phyloP scores from a whole-genome alignment of 2,113 vertebrate genomes.

The Arothron firmamentum region DNA sequence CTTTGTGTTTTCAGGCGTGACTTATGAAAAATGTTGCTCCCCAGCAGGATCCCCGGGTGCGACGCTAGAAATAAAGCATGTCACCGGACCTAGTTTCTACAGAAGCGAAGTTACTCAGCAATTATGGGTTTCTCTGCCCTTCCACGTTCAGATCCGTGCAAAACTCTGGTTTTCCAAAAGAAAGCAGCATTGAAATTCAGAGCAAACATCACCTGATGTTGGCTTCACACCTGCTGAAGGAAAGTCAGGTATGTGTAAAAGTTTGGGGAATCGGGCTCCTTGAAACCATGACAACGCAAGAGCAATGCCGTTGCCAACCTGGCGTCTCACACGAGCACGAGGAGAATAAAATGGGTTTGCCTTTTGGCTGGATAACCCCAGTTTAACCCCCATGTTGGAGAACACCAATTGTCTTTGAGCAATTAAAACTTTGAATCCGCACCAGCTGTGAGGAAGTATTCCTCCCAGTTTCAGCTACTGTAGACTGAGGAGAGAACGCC shows the following conservation, averaged over 20 bases:
- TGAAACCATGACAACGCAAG: not conserved
- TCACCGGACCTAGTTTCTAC: constrained; percentile 22
- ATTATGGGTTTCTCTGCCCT: constrained; percentile 13
- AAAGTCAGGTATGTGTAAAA: not conserved
- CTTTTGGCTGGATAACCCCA: not conserved
- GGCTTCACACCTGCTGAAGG: not conserved
- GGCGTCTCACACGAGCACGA: not conserved
- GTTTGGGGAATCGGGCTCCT: not conserved
- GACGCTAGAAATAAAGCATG: constrained; percentile 27
- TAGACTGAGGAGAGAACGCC: constrained; percentile 2
- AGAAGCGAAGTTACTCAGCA: constrained; percentile 25
- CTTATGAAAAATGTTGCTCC: constrained; percentile 24
- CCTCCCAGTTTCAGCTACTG: not conserved
- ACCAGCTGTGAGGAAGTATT: constrained; percentile 2
- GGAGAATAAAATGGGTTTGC: not conserved
- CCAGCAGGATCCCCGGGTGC: constrained; percentile 16
- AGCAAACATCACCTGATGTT: not conserved
- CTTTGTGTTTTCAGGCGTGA: constrained; percentile 22
- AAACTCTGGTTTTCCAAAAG: not conserved
- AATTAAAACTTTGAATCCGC: constrained; percentile 12
- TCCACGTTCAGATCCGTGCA: constrained; percentile 15
- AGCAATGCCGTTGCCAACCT: not conserved
- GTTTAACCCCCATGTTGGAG: not conserved
- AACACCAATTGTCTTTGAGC: not conserved
- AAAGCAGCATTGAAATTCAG: not conserved